Percentiles rank a stretch among this genome's conserved stretches.
These are phyloP conservation scores for Tyrannus savana DNA, from an alignment of 2,113 vertebrate genomes.

Conservation along the genomic window DNA sequence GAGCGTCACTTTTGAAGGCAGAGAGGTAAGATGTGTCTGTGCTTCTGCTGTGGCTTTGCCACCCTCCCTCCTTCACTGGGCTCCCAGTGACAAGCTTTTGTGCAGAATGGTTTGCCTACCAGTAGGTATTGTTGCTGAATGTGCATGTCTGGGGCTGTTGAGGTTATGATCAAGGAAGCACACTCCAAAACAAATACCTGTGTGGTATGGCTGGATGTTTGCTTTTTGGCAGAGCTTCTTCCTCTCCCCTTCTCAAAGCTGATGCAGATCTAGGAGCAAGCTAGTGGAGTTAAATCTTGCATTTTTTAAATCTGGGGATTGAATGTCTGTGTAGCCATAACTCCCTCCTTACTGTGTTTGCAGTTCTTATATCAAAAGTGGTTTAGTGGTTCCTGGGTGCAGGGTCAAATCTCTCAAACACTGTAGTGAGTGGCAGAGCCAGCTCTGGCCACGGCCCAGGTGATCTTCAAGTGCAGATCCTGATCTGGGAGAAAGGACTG, in stretches of 20 bases:
- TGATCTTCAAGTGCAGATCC: neutral
- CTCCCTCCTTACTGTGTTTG: neutral
- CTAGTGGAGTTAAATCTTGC: neutral
- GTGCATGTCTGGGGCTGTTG: neutral
- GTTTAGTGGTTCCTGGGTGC: neutral
- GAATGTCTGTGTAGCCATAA: neutral
- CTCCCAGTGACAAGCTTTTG: neutral
- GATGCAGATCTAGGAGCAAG: neutral
- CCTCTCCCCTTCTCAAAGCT: neutral
- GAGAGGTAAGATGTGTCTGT: slow-evolving; percentile 77
- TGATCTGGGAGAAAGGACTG: neutral
- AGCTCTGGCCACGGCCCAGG: neutral
- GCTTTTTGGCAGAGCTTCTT: neutral
- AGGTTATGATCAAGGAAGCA: neutral
- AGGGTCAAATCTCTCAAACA: neutral
- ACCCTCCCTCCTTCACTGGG: neutral
- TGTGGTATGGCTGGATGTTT: neutral
- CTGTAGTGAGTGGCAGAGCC: neutral
- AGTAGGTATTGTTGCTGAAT: accelerated
- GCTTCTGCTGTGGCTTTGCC: neutral
- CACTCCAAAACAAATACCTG: accelerated
- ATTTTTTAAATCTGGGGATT: neutral
- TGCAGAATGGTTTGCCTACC: neutral
- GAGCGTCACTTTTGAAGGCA: slow-evolving; percentile 83
- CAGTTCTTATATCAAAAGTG: neutral